Percentiles rank a stretch among this genome's conserved stretches.
phyloP scores from a whole-genome alignment of 2,113 vertebrate genomes.

The Pan troglodytes region NHGRI_mPanTro3-v2.1_pri NC_072417.2:57985001-57985500 shows the following conservation, averaged over 20 bases:
- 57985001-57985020: accelerated
- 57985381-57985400: too few relatives aligned
- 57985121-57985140: neutral
- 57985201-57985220: neutral
- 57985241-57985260: accelerated
- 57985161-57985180: neutral
- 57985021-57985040: neutral
- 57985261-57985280: neutral
- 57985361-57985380: too few relatives aligned
- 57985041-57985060: neutral
- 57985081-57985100: accelerated
- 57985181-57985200: neutral
- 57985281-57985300: neutral
- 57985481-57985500: too few relatives aligned
- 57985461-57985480: too few relatives aligned
- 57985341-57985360: too few relatives aligned
- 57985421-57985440: too few relatives aligned
- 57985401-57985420: too few relatives aligned
- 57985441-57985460: too few relatives aligned
- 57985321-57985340: too few relatives aligned
- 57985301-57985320: neutral
- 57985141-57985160: neutral
- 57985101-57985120: neutral
- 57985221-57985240: neutral
- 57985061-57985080: neutral